Percentiles rank a stretch among this genome's conserved stretches.
Conservation (phyloP, 2,113 vertebrate genomes). For the Macaca fascicularis region T2T-MFA8v1.1 NC_088379.1:133183001-133183500, state of each 20-base stretch:
- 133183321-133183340: background rate
- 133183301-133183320: background rate
- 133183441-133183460: background rate
- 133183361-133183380: background rate
- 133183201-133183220: background rate
- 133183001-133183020: conserved; percentile 3
- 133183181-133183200: background rate
- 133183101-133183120: background rate
- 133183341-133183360: conserved; percentile 10
- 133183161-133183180: background rate
- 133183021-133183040: background rate
- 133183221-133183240: background rate
- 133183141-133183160: background rate
- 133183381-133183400: background rate
- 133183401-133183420: background rate
- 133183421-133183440: background rate
- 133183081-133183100: background rate
- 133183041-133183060: background rate
- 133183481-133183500: background rate
- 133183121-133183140: conserved; percentile 8
- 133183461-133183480: background rate
- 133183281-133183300: background rate
- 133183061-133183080: background rate
- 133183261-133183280: background rate
- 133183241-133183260: background rate